These are phyloP conservation scores for Rutilus rutilus DNA, from an alignment of 2,113 vertebrate species.

Conservation along the genomic window DNA sequence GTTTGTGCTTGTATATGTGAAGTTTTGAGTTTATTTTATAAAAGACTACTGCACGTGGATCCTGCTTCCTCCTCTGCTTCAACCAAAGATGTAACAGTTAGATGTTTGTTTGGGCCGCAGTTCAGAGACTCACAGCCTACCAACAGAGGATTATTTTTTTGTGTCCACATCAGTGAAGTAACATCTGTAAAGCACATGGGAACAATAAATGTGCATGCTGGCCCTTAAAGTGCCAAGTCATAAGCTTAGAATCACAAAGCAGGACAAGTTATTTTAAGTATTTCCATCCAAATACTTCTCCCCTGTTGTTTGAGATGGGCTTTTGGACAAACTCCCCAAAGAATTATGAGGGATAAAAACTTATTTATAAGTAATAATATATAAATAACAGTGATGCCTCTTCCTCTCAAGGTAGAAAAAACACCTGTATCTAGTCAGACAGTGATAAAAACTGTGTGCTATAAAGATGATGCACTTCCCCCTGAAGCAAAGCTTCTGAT, in stretches of 20 bases:
- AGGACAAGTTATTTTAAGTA: constrained; percentile 60
- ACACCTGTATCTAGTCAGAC: not conserved
- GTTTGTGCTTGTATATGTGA: too few species aligned
- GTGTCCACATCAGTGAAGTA: constrained; percentile 13
- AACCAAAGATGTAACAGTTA: too few species aligned
- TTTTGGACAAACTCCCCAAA: not conserved
- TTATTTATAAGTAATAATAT: not conserved
- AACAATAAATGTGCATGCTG: constrained; percentile 28
- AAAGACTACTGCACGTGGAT: too few species aligned
- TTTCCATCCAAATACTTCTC: constrained; percentile 34
- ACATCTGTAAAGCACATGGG: constrained; percentile 17
- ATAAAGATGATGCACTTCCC: not conserved
- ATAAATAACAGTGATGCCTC: not conserved
- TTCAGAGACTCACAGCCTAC: too few species aligned
- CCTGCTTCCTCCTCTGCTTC: too few species aligned
- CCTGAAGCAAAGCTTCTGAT: not conserved
- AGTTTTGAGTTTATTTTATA: too few species aligned
- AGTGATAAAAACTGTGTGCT: not conserved
- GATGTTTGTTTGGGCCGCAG: too few species aligned
- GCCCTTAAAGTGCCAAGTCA: constrained; percentile 59
- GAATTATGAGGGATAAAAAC: not conserved
- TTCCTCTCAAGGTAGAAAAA: not conserved
- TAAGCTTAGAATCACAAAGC: constrained; percentile 59
- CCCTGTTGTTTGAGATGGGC: constrained; percentile 52
- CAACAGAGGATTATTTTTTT: not conserved